Evolutionary conservation across 92 coral and sea anemone species (phyloP), one percentile per base, ranked within the genome.

Genomic region (Zoanthus solanderi): DNA sequence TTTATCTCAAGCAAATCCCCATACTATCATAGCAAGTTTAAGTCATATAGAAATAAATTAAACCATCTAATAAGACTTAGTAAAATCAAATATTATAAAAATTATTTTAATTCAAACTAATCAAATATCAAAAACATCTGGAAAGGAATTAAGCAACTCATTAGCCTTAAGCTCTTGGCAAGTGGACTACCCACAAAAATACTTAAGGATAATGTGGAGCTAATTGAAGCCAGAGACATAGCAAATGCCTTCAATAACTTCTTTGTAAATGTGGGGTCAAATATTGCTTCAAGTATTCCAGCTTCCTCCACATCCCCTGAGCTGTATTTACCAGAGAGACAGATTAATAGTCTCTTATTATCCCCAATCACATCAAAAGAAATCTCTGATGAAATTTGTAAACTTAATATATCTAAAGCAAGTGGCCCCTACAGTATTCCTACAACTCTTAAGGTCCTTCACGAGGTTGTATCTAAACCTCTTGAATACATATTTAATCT

Each of bases 111-210:
- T 28, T n/a, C 69, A 68, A 87, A 79, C 29, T 46, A 78, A 16
- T 37, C 71, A 13, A 58, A 78, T 42, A 57, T 48, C 44, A 87
- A 79, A 68, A 54, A 56, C 34, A 48, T 84, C 37, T 84, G 79
- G 89, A 89, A 72, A 18, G 78, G 92, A 14, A 84, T 89, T 30
- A 89, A 89, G 31, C 76, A 89, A 84, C 76, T 84, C 42, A 73
- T 86, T 15, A 65, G 87, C 34, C 87, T 90, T 52, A 87, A 90
- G 71, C 93, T 90, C 15, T 56, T 86, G 54, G 80, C 69, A 13
- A 42, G 77, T 72, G 77, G 56, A 7, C 42, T 72, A 48, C 76
- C 77, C 13, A 34, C 77, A 8, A 72, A 72, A 48, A 72, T 72
- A 34, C 13, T 72, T 72, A 72, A 42, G 30, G 54, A 72, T 37